Base-by-base conservation (phyloP, 2,888 invertebrate species). In the Patella caerulea region DNA sequence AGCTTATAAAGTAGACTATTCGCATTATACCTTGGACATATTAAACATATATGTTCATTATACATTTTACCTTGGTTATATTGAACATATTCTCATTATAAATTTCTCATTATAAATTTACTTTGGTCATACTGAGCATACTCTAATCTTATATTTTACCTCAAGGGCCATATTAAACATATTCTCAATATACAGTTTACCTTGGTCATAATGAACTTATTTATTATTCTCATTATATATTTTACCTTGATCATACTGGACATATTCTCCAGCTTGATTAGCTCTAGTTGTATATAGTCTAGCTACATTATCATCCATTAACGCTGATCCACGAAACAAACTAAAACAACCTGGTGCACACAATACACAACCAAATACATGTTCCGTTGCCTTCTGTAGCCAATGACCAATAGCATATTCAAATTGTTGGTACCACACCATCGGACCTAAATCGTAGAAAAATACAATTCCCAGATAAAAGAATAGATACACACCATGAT, bases 381-480 rank as follows among this genome's bases (percentile, higher is more conserved):
- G 99, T 91, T 99, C 99, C 2, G 99, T 98, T 56, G 99, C 98
- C 93, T 99, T 99, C 93, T 99, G 98, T 89, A 99, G 95, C 99
- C 99, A 99, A 95, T 99, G 99, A 88, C 99, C 99, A 90, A 99
- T 98, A 74, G 99, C 99, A 92, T 99, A 99, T 92, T 99, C 99
- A 93, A 99, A 99, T 93, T 97, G 95, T 92, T 99, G 99, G 92
- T 99, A 99, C 98, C 98, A 99, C 80, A 98, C 97, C 97, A 99
- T 98, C 0, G 97, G 96, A 76, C 98, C 97, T 93, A 82, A 12
- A 75, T 72, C 34, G 79, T 75, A 74, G 75, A 59, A 72, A 56
- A 71, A 17, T 24, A 65, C 0, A 45, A 9, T 45, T 9, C 1
- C 7, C 45, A 1, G 7, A 45, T 45, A 45, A 45, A 45, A 45